Base-by-base conservation (phyloP, 2,797 vertebrate species). In the Poecilia velifera region DNA sequence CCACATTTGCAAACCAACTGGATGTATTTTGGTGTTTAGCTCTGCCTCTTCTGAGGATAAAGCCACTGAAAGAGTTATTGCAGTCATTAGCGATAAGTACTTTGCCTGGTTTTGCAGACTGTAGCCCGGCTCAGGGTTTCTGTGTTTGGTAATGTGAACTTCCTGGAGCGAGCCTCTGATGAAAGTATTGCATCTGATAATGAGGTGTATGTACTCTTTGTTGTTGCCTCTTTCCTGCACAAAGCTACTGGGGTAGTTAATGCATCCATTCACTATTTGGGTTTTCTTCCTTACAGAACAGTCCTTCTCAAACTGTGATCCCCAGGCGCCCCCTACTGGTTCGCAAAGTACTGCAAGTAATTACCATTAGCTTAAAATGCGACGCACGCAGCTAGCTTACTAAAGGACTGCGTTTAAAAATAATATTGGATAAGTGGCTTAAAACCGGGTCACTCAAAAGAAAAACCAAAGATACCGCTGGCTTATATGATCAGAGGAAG, bases 21-120 rank as follows among this genome's bases (percentile, higher is more conserved):
- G 57, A 73, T 68, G 9, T 51, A 74, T 59, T 59, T 18, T 12
- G 7, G 43, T 46, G 68, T 46, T 70, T 46, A 71, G 41, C 41
- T 71, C 14, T 71, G 68, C 41, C 41, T 16, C 68, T 71, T 71
- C 43, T 43, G 28, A 71, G 41, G 43, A 45, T n/a, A 71, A 71
- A 71, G 14, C 43, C 66, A n/a, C 22, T 43, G 39, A 43, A 71
- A 72, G 13, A 46, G 68, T 46, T 72, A 46, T 72, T 72, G 43
- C 13, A 0, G 13, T 5, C 43, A 72, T 72, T 45, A 72, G 45
- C 1, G 0, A 28, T 45, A 36, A 72, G 25, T 16, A 71, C 41
- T 45, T 10, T 41, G 20, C 14, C 46, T 16, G 45, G 12, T 45
- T 72, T 28, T 31, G 43, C n/a, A 46, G 13, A 28, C n/a, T 6